These are phyloP conservation scores for Ophioninae sp. DNA, from an alignment of 2,888 invertebrate genomes.

Conservation along the genomic window DNA sequence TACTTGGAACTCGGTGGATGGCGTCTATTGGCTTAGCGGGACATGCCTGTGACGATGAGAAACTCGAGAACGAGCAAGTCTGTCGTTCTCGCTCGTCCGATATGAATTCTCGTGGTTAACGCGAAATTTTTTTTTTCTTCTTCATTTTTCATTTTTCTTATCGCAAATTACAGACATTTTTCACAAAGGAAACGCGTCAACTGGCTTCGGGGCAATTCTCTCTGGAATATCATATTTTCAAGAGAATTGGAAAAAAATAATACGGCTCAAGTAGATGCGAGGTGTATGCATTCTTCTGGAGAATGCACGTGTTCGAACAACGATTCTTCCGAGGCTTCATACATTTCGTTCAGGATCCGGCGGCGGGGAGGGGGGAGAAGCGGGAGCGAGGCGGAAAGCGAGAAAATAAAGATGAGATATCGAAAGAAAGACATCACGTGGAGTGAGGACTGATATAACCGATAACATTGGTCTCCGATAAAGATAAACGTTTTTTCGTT, in stretches of 20 bases:
- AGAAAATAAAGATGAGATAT: constrained; percentile 5
- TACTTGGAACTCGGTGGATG: constrained; percentile 49
- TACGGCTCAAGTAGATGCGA: not conserved
- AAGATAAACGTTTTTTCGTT: too few relatives aligned
- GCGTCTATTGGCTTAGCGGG: constrained; percentile 58
- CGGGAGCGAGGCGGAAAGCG: not conserved
- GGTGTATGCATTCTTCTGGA: not conserved
- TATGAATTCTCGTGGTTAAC: not conserved
- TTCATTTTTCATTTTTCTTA: not conserved
- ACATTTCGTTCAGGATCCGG: not conserved
- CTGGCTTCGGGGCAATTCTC: not conserved
- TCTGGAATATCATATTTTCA: not conserved
- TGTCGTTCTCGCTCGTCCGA: not conserved
- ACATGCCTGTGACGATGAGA: constrained; percentile 34
- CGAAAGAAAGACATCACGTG: not conserved
- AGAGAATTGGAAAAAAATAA: not conserved
- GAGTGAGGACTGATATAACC: not conserved
- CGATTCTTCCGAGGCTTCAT: constrained; percentile 13
- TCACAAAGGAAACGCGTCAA: not conserved
- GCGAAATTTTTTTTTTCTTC: not conserved
- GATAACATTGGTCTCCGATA: not conserved
- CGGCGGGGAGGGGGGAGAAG: not conserved
- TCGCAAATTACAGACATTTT: not conserved
- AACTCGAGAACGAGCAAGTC: constrained; percentile 26
- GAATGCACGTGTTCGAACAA: constrained; percentile 3